Conservation (phyloP, 2,797 vertebrate genomes). For the Uromys caudimaculatus region DNA sequence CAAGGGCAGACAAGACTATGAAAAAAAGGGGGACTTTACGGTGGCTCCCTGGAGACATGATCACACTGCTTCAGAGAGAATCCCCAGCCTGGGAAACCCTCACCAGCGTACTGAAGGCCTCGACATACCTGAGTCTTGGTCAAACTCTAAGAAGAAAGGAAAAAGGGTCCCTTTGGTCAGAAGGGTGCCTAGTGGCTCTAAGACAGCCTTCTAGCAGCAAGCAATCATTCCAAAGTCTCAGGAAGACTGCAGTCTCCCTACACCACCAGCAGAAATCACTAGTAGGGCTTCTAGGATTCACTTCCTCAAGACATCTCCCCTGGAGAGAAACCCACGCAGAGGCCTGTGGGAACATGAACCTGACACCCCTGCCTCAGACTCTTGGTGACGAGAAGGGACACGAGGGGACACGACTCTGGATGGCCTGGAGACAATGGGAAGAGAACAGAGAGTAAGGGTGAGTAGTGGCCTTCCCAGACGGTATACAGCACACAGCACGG, state of each 20-base stretch:
- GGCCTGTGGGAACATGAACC: conserved; percentile 92
- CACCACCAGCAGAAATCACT: neutral
- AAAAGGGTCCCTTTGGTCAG: conserved; percentile 92
- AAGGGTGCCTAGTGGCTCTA: conserved; percentile 91
- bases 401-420: conserved; percentile 94
- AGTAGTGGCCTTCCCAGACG: conserved; percentile 89
- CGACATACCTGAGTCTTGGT: conserved; percentile 92
- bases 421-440: conserved; percentile 92
- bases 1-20: conserved; percentile 93
- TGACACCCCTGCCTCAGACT: conserved; percentile 92
- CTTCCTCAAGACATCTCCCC: conserved; percentile 95
- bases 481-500: conserved; percentile 85
- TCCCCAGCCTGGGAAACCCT: conserved; percentile 92
- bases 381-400: conserved; percentile 92
- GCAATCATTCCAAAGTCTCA: conserved; percentile 87
- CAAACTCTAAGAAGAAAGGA: conserved; percentile 92
- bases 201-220: conserved; percentile 89
- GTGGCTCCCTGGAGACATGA: conserved; percentile 93
- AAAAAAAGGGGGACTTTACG: conserved; percentile 92
- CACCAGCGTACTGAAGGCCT: conserved; percentile 92
- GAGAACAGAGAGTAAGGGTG: neutral
- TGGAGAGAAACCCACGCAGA: conserved; percentile 94
- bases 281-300: neutral
- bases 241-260: neutral
- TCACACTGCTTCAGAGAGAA: conserved; percentile 93